Evolutionary conservation across 2,113 vertebrate genomes (phyloP).

Genomic region (Mastomys coucha): DNA sequence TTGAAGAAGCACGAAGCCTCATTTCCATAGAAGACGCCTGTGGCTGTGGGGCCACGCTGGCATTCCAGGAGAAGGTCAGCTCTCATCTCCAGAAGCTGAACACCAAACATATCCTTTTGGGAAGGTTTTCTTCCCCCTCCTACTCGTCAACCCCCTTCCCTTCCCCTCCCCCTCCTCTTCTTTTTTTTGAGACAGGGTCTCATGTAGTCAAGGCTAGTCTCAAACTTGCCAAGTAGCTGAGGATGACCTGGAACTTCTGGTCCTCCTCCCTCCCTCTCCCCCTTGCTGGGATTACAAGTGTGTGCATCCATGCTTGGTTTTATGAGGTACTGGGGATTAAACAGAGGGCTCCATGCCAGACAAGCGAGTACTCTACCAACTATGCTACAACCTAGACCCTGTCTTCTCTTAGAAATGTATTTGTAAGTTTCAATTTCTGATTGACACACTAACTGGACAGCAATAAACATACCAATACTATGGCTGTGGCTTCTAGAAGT

Average conservation of each 20-base stretch:
- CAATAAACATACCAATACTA: not conserved
- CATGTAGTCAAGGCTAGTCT: too few species aligned
- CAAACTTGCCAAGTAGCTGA: not conserved
- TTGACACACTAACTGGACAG: not conserved
- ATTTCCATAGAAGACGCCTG: constrained; percentile 91
- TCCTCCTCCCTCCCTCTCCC: too few species aligned
- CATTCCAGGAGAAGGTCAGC: constrained; percentile 92
- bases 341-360: too few species aligned
- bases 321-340: too few species aligned
- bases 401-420: not conserved
- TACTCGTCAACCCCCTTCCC: rapidly evolving
- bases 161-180: rapidly evolving
- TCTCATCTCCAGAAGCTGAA: constrained; percentile 91
- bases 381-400: not conserved
- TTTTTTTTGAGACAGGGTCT: not conserved
- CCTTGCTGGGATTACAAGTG: not conserved
- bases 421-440: not conserved
- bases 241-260: not conserved
- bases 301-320: not conserved
- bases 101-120: constrained; percentile 94
- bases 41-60: constrained; percentile 92
- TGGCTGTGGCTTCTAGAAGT: not conserved
- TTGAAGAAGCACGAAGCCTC: constrained; percentile 87
- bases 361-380: not conserved
- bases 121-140: not conserved